Conservation (phyloP, 37 sponge, comb jelly and placozoan genomes). For the Trichoplax adhaerens region DNA sequence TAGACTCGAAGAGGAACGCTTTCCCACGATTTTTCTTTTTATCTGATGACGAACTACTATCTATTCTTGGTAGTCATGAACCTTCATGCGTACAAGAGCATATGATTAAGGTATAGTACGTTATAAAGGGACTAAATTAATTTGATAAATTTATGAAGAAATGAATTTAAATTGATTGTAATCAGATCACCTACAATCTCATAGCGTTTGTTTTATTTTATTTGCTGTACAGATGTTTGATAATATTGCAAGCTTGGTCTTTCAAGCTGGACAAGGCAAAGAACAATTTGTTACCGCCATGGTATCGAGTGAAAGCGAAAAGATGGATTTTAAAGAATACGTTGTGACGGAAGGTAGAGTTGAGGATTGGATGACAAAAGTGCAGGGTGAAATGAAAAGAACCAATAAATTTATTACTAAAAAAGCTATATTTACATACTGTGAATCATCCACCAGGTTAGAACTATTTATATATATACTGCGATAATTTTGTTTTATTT, state of each 20-base stretch:
- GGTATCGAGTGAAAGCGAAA: constrained; percentile 92
- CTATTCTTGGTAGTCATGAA: constrained; percentile 88
- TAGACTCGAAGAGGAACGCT: constrained; percentile 97
- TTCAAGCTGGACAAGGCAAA: constrained; percentile 39
- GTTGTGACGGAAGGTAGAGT: constrained; percentile 90
- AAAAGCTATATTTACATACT: constrained; percentile 73
- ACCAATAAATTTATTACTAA: constrained; percentile 89
- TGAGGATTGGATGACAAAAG: constrained; percentile 98
- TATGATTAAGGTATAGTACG: constrained; percentile 79
- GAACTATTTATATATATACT: background rate
- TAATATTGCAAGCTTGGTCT: constrained; percentile 81
- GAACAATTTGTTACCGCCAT: constrained; percentile 76
- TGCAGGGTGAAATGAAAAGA: constrained; percentile 87
- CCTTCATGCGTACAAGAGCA: constrained; percentile 98
- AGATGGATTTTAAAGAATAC: constrained; percentile 72
- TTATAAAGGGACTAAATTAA: background rate
- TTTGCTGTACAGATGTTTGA: constrained; percentile 76
- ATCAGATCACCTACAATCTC: background rate
- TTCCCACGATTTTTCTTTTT: constrained; percentile 99
- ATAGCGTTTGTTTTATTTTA: background rate
- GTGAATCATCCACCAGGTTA: constrained; percentile 46
- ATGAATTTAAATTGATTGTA: background rate
- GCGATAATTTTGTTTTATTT: too few relatives aligned
- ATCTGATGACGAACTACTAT: constrained; percentile 94
- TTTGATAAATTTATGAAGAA: background rate